Evolutionary conservation across 30 jellyfish, hydroid and myxozoan genomes (phyloP).

Genomic region (Turritopsis rubra): DNA sequence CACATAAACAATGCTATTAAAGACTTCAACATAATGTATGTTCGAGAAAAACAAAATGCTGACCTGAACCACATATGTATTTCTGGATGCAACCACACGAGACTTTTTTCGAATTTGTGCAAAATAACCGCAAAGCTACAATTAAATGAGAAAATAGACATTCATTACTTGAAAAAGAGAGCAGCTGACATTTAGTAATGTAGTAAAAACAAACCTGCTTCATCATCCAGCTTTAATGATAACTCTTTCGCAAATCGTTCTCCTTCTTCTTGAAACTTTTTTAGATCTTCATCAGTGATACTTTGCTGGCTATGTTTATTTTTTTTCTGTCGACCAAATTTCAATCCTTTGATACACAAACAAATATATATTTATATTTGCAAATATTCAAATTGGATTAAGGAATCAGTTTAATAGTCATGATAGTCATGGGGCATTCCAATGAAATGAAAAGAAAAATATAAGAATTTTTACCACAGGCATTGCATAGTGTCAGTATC

Average conservation of each 20-base stretch:
- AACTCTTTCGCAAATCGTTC: conserved; percentile 50
- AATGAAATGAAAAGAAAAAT: not conserved
- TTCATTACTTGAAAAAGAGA: not conserved
- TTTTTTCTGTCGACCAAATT: conserved; percentile 58
- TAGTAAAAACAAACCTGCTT: conserved; percentile 44
- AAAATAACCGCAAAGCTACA: conserved; percentile 57
- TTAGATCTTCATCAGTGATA: conserved; percentile 46
- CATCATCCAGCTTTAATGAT: conserved; percentile 37
- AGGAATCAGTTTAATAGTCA: no score
- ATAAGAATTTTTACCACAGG: conserved; percentile 90
- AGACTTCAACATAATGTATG: not conserved
- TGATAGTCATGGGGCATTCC: no score
- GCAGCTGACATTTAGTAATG: not conserved
- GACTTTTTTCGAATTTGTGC: conserved; percentile 54
- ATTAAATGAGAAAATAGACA: not conserved
- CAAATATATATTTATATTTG: not conserved
- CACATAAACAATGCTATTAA: no score
- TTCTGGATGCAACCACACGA: conserved; percentile 84
- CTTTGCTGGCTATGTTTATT: conserved; percentile 14
- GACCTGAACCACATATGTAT: conserved; percentile 50
- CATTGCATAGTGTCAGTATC: conserved; percentile 78
- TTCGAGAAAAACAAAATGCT: not conserved
- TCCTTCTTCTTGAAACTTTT: conserved; percentile 43
- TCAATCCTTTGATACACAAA: conserved; percentile 47
- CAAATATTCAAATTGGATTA: no score